Base-by-base conservation (phyloP, 2,113 vertebrate species). In the Coracopsis vasa region DNA sequence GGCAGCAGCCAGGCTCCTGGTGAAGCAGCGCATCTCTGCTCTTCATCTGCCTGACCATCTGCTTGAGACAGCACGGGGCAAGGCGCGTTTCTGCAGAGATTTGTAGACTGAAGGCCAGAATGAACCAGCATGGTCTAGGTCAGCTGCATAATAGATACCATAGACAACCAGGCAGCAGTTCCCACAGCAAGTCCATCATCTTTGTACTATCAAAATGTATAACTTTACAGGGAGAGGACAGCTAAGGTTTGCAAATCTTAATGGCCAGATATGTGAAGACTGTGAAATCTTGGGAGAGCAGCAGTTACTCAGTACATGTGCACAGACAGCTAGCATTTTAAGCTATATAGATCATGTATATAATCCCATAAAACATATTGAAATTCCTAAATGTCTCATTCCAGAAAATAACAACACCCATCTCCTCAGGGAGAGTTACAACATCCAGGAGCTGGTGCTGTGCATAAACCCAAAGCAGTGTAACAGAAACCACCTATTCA, bases 1-100 rank as follows among this genome's bases (percentile, higher is more conserved):
- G 88, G 92, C 85, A 95, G 42, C 37, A 66, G 7, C 31, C 53
- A 78, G 75, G 60, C 1, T 0, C 81, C 78, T 62, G 35, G 88
- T 95, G 92, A 92, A 94, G 85, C 80, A 89, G 71, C 91, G 80
- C 64, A 70, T 96, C 80, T 81, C 86, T 84, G 82, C 47, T 96
- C 60, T 71, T 96, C 95, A 75, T 92, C 95, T 96, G 92, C 90
- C 79, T 72, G 48, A n/a, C 93, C 92, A 88, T 92, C 93, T 97
- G 94, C 72, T 87, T 25, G 54, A 37, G 88, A 82, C 9, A 47
- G 33, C 0, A 0, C 2, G 2, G 88, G 60, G 50, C 85, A 93
- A 51, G 17, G 41, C n/a, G 18, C 53, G 21, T 23, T 92, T 92
- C 92, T 78, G 88, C 50, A 78, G 82, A 64, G 88, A 90, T 54